Evolutionary conservation across 2,888 invertebrate genomes (phyloP), one percentile per base, ranked within the genome.

Genomic region (Agonum fuliginosum): DNA sequence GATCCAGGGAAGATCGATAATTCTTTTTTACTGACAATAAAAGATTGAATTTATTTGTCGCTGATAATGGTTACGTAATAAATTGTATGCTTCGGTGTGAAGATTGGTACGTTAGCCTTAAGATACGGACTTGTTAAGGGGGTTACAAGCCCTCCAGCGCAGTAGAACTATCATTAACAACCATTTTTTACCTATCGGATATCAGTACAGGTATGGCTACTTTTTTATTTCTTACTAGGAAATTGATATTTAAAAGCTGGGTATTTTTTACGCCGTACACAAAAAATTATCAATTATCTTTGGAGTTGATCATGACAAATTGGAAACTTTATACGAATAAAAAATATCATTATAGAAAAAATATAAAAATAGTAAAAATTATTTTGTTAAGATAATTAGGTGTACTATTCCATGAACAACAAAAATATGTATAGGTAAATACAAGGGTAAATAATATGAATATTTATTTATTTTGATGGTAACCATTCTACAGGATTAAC

Each of bases 1-100:
- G 67, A 37, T 67, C 41, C 41, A 67, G 37, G 27, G 22, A 67
- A 67, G 67, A 67, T 67, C 17, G 67, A 67, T 22, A n/a, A 67
- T 19, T 41, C 19, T 67, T 67, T 67, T 27, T 58, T 37, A n/a
- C 12, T 37, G 37, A 67, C 67, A 67, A 41, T 67, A 67, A 67
- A 19, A 67, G 37, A 67, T 54, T 41, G 67, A 67, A 67, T 41
- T 41, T 67, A 27, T 14, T 30, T 62, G 30, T 62, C 17, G 17
- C 30, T 30, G 6, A 46, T 46, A 46, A 43, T 43, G 43, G 43
- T 14, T 46, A 30, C 22, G 24, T 24, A 54, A 22, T 54, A 22
- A 27, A 27, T 62, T 27, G 6, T n/a, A n/a, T n/a, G n/a, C n/a
- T 62, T 27, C 58, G 10, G 27, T 24, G 54, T 30, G 4, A n/a